Conservation (phyloP, 2,797 vertebrate genomes). For the Propithecus deckenii region DNA sequence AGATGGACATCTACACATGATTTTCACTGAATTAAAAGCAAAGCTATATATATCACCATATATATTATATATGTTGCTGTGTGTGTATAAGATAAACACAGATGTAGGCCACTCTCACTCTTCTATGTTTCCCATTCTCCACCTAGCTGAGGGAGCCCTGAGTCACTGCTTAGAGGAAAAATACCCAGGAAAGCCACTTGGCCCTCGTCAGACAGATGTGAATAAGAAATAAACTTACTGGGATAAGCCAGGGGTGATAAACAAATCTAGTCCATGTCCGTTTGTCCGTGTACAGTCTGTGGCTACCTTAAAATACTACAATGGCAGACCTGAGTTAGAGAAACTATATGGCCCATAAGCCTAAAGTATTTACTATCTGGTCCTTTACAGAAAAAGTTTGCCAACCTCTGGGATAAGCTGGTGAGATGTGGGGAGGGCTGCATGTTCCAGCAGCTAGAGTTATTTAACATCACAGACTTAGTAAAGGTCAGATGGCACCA, state of each 20-base stretch:
- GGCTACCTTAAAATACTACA: neutral
- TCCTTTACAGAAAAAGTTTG: neutral
- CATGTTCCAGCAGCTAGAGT: neutral
- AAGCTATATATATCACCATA: neutral
- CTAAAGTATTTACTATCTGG: constrained; percentile 8
- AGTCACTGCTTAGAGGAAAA: neutral
- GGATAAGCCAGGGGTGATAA: neutral
- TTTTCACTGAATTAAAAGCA: constrained; percentile 24
- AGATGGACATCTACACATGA: neutral
- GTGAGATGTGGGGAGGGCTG: neutral
- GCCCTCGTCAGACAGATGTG: neutral
- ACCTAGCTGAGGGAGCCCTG: neutral
- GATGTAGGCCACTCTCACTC: neutral
- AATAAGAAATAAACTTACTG: neutral
- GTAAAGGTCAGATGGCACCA: constrained; percentile 20
- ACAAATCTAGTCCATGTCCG: neutral
- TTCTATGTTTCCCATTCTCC: neutral
- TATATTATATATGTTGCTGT: neutral
- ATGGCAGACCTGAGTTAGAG: neutral
- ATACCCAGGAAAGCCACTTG: neutral
- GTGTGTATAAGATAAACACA: neutral
- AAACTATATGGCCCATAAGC: neutral
- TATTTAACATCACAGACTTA: neutral
- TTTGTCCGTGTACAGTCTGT: neutral
- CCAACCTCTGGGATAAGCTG: neutral